Base-by-base conservation (phyloP, 1,140 invertebrate genomes). In the Sycophaga agraensis region DNA sequence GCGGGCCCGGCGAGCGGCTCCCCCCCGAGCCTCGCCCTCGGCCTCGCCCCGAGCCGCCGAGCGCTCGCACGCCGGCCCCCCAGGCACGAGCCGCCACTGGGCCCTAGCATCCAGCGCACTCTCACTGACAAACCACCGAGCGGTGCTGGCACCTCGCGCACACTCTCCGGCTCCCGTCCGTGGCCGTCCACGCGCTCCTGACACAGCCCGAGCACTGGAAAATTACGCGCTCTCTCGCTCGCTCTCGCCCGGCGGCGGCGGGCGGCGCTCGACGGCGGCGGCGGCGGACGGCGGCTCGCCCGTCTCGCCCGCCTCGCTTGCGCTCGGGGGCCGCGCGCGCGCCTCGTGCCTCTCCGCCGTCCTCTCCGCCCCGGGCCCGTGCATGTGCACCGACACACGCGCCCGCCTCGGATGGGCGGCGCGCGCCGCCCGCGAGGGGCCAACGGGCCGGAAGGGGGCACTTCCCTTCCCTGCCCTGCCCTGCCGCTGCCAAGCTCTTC, bases 181-280 rank as follows among this genome's bases (percentile, higher is more conserved):
- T 11, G 28, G 28, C 28, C 59, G 59, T 63, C 51, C 51, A 63
- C 60, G 51, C 51, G 60, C 37, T 26, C 35, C 43, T 57, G 48
- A 51, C 53, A 56, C 60, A 50, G 53, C 16, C 45, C 35, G 60
- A 63, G 54, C 31, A 63, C 60, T 57, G 60, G 60, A 63, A 63
- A 63, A 56, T 57, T 56, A 51, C 53, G 51, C 54, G 46, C 48
- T 51, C 21, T 31, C 28, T 11, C 11, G 5, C 28, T 31, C 28
- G 28, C 21, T 19, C 50, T 28, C 24, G 40, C 28, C n/a, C 5
- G 43, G 31, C 42, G 17, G 43, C 24, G 54, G 28, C 43, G 39
- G n/a, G 16, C 24, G 16, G 16, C 16, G 39, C 22, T n/a, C 24
- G 14, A n/a, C 39, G 14, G 50, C 24, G 21, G 37, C 14, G 6